A percentile compares a stretch with the other conserved stretches of the same genome.
Conservation (phyloP, 2,113 vertebrate genomes). For the Malurus alboscapulatus region DNA sequence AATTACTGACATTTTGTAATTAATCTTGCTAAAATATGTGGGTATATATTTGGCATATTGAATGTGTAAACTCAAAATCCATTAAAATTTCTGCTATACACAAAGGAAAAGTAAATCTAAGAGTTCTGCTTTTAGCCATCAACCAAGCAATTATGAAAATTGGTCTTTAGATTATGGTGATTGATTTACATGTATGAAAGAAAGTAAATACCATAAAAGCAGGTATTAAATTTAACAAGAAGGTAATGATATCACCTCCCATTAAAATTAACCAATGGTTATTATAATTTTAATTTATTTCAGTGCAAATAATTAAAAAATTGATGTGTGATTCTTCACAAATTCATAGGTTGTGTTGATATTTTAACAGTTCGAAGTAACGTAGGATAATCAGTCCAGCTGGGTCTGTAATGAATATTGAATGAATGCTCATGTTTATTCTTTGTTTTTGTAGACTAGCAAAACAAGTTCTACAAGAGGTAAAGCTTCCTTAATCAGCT, state of each 20-base stretch:
- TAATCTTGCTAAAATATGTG: neutral
- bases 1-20: neutral
- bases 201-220: neutral
- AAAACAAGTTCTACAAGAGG: neutral
- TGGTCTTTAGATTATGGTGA: neutral
- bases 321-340: neutral
- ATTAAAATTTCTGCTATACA: neutral
- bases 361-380: neutral
- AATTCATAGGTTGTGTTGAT: neutral
- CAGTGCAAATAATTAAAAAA: neutral
- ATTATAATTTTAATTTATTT: neutral
- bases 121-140: neutral
- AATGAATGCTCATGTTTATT: neutral
- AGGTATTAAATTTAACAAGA: neutral
- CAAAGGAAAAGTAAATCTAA: neutral
- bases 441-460: neutral
- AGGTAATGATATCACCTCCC: neutral
- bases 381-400: neutral
- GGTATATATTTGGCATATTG: neutral
- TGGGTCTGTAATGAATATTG: neutral
- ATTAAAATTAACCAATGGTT: neutral
- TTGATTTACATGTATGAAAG: neutral
- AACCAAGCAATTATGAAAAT: neutral
- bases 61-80: neutral
- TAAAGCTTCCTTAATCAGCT: neutral